Base-by-base conservation (phyloP, 2,113 vertebrate genomes). In the Ammodytes marinus region DNA sequence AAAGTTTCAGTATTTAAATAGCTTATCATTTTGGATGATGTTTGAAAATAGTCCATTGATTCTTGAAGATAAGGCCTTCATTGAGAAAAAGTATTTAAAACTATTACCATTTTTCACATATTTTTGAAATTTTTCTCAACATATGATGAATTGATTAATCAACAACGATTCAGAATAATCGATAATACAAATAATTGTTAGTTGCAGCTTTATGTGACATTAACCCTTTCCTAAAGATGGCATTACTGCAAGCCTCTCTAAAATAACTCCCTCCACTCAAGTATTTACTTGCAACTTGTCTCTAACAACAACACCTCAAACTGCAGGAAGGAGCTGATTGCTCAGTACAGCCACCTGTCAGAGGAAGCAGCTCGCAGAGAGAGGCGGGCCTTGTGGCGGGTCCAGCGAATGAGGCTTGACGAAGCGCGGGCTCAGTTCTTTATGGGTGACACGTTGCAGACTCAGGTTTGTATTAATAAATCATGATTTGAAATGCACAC, bases 321-420 rank as follows among this genome's bases (percentile, higher is more conserved):
- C 8, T 88, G 12, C 73, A 99, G 98, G 93, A 97, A 97, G 88
- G 97, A 98, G 69, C 93, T 99, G 90, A 97, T 99, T 37, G 96
- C 96, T 45, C 97, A 96, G 84, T 99, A 99, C 49, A 97, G 97
- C 93, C 96, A 89, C 85, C 89, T 99, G 74, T 97, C 97, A 8
- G 97, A 97, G 79, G 98, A 98, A 59, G 98, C 98, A 2, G 96
- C 97, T 14, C 94, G 90, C 37, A 95, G 96, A 50, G 97, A 99
- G 43, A 96, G 96, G 58, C 95, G 93, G 87, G 97, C 97, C 0
- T 81, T 98, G 61, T 99, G 98, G 98, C 96, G 94, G 79, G 94
- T 96, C 46, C 97, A 97, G 93, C 94, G 98, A 74, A 95, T 95
- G 86, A 95, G 95, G 27, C 91, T 99, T 40, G 94, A 96, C 19